Percentiles rank a stretch among this genome's conserved stretches.
Conservation (phyloP, 2,888 invertebrate genomes). For the Cheilosia pagana region DNA sequence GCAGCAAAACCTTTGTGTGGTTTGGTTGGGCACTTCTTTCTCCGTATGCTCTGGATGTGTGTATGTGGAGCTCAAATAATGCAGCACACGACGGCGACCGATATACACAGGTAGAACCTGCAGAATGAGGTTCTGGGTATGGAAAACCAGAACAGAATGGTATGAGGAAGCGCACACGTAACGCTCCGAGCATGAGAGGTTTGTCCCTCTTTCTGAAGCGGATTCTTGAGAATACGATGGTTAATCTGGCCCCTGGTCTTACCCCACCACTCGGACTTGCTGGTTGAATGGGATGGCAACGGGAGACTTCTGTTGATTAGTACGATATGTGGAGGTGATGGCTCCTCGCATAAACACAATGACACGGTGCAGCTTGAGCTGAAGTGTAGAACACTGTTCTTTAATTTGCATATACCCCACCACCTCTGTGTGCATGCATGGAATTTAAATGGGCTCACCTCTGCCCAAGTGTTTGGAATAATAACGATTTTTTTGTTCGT, state of each 20-base stretch:
- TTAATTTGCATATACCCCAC: conserved; percentile 45
- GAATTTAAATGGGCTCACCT: conserved; percentile 55
- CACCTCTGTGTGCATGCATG: conserved; percentile 21
- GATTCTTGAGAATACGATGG: conserved; percentile 52
- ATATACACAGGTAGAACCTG: conserved; percentile 37
- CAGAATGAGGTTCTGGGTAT: conserved; percentile 31
- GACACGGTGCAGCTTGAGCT: conserved; percentile 41
- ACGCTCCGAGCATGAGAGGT: conserved; percentile 35
- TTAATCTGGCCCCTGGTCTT: conserved; percentile 29
- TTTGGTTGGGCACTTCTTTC: conserved; percentile 31
- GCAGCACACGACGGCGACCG: conserved; percentile 42
- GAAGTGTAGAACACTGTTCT: conserved; percentile 44
- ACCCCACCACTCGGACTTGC: neutral
- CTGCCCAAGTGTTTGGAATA: conserved; percentile 55
- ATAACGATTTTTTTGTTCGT: conserved; percentile 22
- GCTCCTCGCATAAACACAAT: conserved; percentile 48
- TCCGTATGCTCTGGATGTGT: conserved; percentile 49
- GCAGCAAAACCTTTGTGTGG: conserved; percentile 23
- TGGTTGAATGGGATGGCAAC: conserved; percentile 11
- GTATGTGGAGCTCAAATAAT: conserved; percentile 49
- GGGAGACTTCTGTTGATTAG: conserved; percentile 48
- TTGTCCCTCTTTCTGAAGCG: conserved; percentile 68
- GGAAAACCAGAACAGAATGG: conserved; percentile 56
- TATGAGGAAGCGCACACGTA: conserved; percentile 52
- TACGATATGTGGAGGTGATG: conserved; percentile 40